Percentiles rank a stretch among this genome's conserved stretches.
Conservation (phyloP, 2,797 vertebrate species). For the Lepilemur septentrionalis region DNA sequence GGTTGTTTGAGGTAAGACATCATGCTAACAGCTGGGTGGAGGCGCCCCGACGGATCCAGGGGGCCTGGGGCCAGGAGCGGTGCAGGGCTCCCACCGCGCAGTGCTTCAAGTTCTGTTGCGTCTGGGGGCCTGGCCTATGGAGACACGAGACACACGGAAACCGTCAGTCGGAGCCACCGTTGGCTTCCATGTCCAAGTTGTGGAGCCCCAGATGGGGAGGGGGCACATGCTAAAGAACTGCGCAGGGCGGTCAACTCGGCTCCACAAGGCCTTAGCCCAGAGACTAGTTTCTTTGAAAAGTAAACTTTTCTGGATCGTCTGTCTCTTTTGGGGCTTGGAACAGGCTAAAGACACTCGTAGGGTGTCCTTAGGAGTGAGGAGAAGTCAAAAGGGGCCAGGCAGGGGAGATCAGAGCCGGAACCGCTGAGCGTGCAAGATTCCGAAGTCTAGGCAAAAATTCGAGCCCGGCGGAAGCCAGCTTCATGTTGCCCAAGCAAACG, state of each 20-base stretch:
- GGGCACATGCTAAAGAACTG: not conserved
- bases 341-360: not conserved
- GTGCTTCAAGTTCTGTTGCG: conserved; percentile 43
- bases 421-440: not conserved
- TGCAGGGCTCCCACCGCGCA: conserved; percentile 64
- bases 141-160: conserved; percentile 58
- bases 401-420: not conserved
- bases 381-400: conserved; percentile 1
- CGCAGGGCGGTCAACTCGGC: not conserved
- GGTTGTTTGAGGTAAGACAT: conserved; percentile 99
- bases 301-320: conserved; percentile 17
- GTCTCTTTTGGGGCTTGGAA: not conserved
- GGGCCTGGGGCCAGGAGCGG: conserved; percentile 59
- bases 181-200: not conserved
- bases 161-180: not conserved
- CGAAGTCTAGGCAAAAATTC: conserved; percentile 25
- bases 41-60: conserved; percentile 78
- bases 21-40: conserved; percentile 93
- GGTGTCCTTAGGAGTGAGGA: not conserved
- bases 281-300: conserved; percentile 31
- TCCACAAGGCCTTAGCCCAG: not conserved
- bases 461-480: not conserved
- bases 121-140: conserved; percentile 57
- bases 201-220: not conserved
- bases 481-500: not conserved